A percentile compares a stretch with the other conserved stretches of the same genome.
Evolutionary conservation across 2,113 vertebrate genomes (phyloP).

Genomic region (Sander vitreus): DNA sequence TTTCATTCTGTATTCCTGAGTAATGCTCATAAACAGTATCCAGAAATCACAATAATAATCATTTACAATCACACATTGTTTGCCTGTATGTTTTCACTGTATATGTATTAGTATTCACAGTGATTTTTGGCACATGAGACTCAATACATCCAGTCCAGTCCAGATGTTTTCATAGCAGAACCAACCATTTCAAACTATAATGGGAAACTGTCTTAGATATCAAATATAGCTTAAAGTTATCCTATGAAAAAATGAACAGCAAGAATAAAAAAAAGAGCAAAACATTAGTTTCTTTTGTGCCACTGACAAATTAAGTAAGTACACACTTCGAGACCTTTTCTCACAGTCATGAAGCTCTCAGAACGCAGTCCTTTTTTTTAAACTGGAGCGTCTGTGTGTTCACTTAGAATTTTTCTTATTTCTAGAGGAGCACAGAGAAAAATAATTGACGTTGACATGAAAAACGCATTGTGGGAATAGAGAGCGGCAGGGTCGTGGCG

Average conservation of each 20-base stretch:
- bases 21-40: neutral
- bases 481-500: slow-evolving; percentile 29
- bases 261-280: neutral
- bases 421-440: slow-evolving; percentile 48
- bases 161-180: too few relatives aligned
- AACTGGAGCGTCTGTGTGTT: slow-evolving; percentile 25
- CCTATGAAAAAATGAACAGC: neutral
- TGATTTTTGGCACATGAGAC: too few relatives aligned
- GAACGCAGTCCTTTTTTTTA: slow-evolving; percentile 26
- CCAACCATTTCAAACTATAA: too few relatives aligned
- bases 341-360: slow-evolving; percentile 29
- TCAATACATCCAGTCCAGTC: too few relatives aligned
- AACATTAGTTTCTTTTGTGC: neutral
- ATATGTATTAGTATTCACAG: too few relatives aligned
- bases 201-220: neutral
- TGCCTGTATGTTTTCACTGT: neutral
- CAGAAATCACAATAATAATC: neutral
- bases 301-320: neutral
- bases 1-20: neutral
- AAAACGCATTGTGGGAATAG: slow-evolving; percentile 50
- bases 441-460: slow-evolving; percentile 75
- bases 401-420: slow-evolving; percentile 49
- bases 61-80: neutral
- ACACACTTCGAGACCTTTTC: neutral
- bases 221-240: too few relatives aligned